These are phyloP conservation scores for Lophotriccus pileatus DNA, from an alignment of 2,797 vertebrate genomes.

Conservation along the genomic window DNA sequence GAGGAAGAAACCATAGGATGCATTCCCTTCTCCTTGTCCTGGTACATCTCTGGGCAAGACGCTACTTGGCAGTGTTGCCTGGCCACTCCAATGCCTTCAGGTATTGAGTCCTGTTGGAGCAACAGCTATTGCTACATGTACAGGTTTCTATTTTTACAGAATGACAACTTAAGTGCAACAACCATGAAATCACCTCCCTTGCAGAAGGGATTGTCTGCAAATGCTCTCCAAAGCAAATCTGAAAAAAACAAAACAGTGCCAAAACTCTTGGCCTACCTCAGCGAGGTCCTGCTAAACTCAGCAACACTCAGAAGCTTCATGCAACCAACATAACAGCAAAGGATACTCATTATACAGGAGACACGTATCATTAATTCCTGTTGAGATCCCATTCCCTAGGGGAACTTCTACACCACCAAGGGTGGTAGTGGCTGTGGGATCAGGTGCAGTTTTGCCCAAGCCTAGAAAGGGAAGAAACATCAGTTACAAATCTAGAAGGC, in stretches of 20 bases:
- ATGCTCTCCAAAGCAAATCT: neutral
- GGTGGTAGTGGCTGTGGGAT: conserved; percentile 82
- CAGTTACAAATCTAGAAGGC: neutral
- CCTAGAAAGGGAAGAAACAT: conserved; percentile 73
- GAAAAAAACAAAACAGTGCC: neutral
- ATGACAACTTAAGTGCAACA: neutral
- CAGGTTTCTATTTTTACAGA: neutral
- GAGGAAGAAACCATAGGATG: neutral
- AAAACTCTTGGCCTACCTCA: neutral
- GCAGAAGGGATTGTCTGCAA: neutral
- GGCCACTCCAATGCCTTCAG: neutral
- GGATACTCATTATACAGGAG: conserved; percentile 99
- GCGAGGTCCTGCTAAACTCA: neutral
- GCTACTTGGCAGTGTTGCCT: neutral
- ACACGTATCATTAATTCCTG: conserved; percentile 91
- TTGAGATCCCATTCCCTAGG: conserved; percentile 85
- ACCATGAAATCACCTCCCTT: neutral
- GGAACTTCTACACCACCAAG: conserved; percentile 93
- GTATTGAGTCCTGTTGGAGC: neutral
- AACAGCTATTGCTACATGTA: neutral
- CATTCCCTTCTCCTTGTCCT: neutral
- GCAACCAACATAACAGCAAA: conserved; percentile 52
- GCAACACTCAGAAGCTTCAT: accelerated
- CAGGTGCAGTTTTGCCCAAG: conserved; percentile 93
- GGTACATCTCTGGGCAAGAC: neutral